Evolutionary conservation across 2,888 invertebrate genomes (phyloP).

Genomic region (Thyatira batis): DNA sequence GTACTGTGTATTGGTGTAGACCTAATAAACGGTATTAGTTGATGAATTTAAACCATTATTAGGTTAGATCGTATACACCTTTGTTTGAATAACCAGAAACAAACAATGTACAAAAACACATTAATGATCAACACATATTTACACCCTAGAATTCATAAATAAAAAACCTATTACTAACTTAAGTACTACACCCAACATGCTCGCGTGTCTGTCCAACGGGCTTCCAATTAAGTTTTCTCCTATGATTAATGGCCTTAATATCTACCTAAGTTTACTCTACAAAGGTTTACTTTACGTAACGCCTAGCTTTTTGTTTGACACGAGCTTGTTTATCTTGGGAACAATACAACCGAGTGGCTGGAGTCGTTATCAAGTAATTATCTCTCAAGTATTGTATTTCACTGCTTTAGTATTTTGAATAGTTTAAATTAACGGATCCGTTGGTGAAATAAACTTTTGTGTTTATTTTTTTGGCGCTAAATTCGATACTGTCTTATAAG

Average conservation of each 20-base stretch:
- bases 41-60: no score
- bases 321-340: constrained; percentile 10
- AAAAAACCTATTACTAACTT: background rate
- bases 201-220: constrained; percentile 53
- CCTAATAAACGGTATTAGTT: no score
- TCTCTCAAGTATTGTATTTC: constrained; percentile 1
- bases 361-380: constrained; percentile 9
- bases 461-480: background rate
- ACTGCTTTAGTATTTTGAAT: background rate
- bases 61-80: no score
- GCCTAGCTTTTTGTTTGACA: constrained; percentile 17
- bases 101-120: no score
- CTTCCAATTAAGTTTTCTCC: constrained; percentile 71
- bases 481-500: background rate
- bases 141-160: background rate
- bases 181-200: constrained; percentile 28
- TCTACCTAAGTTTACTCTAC: constrained; percentile 21
- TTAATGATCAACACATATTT: background rate
- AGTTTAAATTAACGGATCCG: background rate
- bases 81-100: no score
- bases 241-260: constrained; percentile 64
- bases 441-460: background rate
- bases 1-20: no score
- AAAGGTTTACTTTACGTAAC: constrained; percentile 21
- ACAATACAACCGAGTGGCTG: constrained; percentile 8